Conservation (phyloP, 2,113 vertebrate genomes). For the Stomatorhinus ivindoensis region DNA sequence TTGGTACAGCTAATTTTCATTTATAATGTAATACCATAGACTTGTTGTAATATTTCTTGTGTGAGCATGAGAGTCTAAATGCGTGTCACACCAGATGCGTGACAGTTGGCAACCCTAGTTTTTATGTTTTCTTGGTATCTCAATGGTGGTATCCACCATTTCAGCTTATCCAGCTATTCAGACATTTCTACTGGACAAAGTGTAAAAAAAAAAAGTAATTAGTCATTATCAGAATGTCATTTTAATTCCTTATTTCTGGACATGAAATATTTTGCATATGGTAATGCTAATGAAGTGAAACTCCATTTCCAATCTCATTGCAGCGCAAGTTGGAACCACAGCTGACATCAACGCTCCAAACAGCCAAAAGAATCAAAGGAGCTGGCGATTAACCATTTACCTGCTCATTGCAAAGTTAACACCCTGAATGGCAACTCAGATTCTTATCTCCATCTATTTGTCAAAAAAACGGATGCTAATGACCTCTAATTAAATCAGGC, state of each 20-base stretch:
- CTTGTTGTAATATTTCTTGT: background rate
- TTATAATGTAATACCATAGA: background rate
- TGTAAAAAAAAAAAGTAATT: slow-evolving; percentile 35
- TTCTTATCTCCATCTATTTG: background rate
- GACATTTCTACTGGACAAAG: slow-evolving; percentile 23
- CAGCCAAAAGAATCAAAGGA: background rate
- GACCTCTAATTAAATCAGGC: background rate
- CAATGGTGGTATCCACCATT: background rate
- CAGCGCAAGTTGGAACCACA: background rate
- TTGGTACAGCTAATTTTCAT: background rate
- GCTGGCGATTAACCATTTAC: too few species aligned
- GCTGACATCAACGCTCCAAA: background rate
- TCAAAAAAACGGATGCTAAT: slow-evolving; percentile 1
- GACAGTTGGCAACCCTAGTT: background rate
- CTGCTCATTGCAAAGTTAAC: background rate
- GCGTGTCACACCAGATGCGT: background rate
- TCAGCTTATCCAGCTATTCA: background rate
- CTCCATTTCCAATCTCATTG: background rate
- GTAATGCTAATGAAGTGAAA: background rate
- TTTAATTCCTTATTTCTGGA: slow-evolving; percentile 27
- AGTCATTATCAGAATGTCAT: slow-evolving; percentile 27
- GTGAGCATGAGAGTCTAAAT: background rate
- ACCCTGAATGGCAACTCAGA: background rate
- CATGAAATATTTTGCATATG: background rate
- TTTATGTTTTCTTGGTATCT: background rate